A percentile compares a stretch with the other conserved stretches of the same genome.
These are phyloP conservation scores for Pipa parva DNA, from an alignment of 2,113 vertebrate species.

Conservation along the genomic window DNA sequence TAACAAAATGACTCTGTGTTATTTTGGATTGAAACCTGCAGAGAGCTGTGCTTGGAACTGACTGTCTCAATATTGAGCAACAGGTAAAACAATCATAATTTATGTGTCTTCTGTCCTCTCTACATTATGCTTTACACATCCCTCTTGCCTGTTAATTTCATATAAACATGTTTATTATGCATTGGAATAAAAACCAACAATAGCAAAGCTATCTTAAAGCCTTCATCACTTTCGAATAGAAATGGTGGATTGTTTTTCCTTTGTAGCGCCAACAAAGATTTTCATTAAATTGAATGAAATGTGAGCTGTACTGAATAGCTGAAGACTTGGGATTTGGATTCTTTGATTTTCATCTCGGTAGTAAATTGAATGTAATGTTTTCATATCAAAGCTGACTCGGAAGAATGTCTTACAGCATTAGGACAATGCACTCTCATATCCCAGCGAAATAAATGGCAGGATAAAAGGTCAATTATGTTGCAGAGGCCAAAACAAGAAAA, in stretches of 20 bases:
- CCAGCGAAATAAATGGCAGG: conserved; percentile 4
- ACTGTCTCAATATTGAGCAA: no score
- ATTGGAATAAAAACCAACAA: no score
- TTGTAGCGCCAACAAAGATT: background rate
- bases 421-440: conserved; percentile 8
- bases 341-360: conserved; percentile 13
- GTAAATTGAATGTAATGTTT: conserved; percentile 32
- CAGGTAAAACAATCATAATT: no score
- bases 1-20: no score
- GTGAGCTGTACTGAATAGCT: conserved; percentile 16
- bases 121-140: no score
- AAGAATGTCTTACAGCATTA: conserved; percentile 21
- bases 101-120: no score
- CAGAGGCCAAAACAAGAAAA: conserved; percentile 11
- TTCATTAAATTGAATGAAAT: conserved; percentile 14
- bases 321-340: conserved; percentile 8
- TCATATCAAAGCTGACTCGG: conserved; percentile 26
- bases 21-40: no score
- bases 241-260: background rate
- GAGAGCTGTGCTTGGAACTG: no score
- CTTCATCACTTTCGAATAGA: background rate
- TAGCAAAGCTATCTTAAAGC: no score
- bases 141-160: no score
- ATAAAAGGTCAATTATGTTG: conserved; percentile 12
- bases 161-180: no score